A percentile compares a stretch with the other conserved stretches of the same genome.
These are phyloP conservation scores for Vannuccia rotundouncinata DNA, from an alignment of 2,888 invertebrate species.

Conservation along the genomic window DNA sequence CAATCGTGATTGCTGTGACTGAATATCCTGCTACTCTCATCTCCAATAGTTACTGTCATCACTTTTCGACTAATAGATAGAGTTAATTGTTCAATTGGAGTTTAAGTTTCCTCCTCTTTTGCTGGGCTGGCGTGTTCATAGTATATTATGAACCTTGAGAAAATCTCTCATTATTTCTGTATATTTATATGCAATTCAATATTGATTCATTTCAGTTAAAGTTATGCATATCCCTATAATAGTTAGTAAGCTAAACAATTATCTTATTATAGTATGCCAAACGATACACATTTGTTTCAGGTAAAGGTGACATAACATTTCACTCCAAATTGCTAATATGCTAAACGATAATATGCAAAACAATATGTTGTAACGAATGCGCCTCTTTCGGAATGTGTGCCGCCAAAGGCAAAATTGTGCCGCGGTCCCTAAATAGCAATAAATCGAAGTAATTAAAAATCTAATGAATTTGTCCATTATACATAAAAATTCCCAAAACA, in stretches of 20 bases:
- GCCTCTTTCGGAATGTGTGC: too few relatives aligned
- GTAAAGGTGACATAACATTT: background rate
- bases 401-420: too few relatives aligned
- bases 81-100: constrained; percentile 9
- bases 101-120: constrained; percentile 2
- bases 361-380: too few relatives aligned
- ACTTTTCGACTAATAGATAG: background rate
- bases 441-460: too few relatives aligned
- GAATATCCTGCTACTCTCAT: constrained; percentile 23
- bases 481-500: too few relatives aligned
- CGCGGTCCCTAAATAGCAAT: too few relatives aligned
- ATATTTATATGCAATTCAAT: background rate
- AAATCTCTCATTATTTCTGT: background rate
- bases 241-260: background rate
- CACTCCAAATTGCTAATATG: background rate
- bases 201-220: background rate
- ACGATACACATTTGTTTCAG: background rate
- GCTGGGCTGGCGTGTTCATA: background rate
- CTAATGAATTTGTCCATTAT: too few relatives aligned
- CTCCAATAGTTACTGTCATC: constrained; percentile 18
- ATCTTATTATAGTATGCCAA: background rate
- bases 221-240: background rate
- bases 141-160: constrained; percentile 7
- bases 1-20: constrained; percentile 8
- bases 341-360: background rate